A percentile compares a stretch with the other conserved stretches of the same genome.
Conservation (phyloP, 1,140 invertebrate genomes). For the Ganaspis sp. region DNA sequence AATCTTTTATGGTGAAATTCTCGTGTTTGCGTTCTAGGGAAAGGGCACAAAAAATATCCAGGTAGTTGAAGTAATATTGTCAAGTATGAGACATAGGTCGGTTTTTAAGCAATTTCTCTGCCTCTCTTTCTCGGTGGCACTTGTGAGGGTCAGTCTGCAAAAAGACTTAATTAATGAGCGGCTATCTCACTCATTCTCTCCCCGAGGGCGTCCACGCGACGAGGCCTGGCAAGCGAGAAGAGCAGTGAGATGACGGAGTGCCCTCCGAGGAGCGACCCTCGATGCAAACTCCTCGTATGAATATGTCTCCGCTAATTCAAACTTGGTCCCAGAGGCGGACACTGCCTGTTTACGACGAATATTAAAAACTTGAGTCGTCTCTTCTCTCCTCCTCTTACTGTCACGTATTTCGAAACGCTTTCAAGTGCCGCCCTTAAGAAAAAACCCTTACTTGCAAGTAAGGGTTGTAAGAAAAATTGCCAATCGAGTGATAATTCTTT, state of each 20-base stretch:
- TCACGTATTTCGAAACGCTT: neutral
- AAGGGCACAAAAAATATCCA: neutral
- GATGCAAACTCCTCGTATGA: constrained; percentile 77
- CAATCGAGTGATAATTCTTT: no score
- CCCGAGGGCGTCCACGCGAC: constrained; percentile 69
- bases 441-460: no score
- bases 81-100: constrained; percentile 35
- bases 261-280: constrained; percentile 76
- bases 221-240: constrained; percentile 62
- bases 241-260: constrained; percentile 76
- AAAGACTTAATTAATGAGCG: constrained; percentile 77
- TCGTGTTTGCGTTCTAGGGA: constrained; percentile 36
- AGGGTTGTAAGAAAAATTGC: no score
- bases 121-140: constrained; percentile 62
- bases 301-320: constrained; percentile 78
- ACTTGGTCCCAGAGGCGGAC: constrained; percentile 75
- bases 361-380: constrained; percentile 71
- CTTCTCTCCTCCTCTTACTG: neutral
- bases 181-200: constrained; percentile 64
- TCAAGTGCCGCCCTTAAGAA: neutral
- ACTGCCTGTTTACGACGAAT: constrained; percentile 73
- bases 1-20: neutral
- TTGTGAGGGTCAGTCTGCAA: constrained; percentile 74
- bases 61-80: constrained; percentile 36
- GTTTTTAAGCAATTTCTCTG: constrained; percentile 59